phyloP scores from a whole-genome alignment of 2,113 vertebrate species.

The Dryoscopus gambensis region DNA sequence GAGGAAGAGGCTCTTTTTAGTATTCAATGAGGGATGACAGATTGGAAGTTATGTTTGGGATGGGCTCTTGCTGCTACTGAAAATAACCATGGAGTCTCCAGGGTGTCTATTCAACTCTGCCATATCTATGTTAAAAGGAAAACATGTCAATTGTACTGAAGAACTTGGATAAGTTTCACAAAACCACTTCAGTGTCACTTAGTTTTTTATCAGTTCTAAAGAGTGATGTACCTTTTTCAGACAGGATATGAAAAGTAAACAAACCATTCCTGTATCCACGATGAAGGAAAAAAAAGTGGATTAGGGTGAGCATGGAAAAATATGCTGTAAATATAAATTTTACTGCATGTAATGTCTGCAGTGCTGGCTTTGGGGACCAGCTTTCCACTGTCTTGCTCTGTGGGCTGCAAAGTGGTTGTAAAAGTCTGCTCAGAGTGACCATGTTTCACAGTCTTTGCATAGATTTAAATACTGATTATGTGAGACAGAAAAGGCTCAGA shows the following conservation, averaged over 20 bases:
- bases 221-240: neutral
- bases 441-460: neutral
- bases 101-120: neutral
- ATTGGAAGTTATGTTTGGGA: slow-evolving; percentile 43
- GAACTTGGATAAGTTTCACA: slow-evolving; percentile 25
- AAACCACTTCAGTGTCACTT: neutral
- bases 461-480: neutral
- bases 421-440: neutral
- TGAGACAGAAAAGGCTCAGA: neutral
- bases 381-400: neutral
- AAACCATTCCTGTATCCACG: neutral
- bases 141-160: neutral
- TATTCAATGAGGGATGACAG: slow-evolving; percentile 33
- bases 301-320: neutral
- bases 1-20: neutral
- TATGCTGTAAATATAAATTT: neutral
- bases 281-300: neutral
- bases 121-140: slow-evolving; percentile 24
- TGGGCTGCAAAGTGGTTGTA: neutral
- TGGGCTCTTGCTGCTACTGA: slow-evolving; percentile 29
- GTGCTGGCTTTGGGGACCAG: neutral
- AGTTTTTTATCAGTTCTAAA: neutral
- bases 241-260: neutral
- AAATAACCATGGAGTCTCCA: slow-evolving; percentile 21
- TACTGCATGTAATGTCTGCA: neutral